Conservation (phyloP, 2,888 invertebrate genomes). For the Amblyjoppa fuscipennis region DNA sequence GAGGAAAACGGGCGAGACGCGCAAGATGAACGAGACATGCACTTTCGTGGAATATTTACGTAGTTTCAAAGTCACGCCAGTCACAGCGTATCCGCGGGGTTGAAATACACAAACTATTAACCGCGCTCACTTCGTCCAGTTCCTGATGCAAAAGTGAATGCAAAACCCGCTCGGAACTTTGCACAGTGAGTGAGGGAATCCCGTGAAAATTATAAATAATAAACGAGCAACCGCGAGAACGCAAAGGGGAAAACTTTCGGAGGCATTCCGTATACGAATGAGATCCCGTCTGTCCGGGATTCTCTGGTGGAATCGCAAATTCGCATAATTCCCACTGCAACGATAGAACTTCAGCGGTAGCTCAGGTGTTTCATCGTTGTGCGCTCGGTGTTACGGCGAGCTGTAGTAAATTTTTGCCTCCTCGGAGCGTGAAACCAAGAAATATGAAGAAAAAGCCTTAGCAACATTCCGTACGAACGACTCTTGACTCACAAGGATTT, state of each 20-base stretch:
- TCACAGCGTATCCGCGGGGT: not conserved
- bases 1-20: constrained; percentile 3
- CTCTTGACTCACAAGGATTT: not conserved
- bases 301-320: not conserved
- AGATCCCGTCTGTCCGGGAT: not conserved
- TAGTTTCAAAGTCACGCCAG: constrained; percentile 32
- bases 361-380: not conserved
- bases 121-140: not conserved
- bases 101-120: constrained; percentile 4
- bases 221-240: not conserved
- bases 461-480: constrained; percentile 21
- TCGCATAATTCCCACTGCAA: not conserved
- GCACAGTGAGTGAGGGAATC: not conserved
- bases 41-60: constrained; percentile 48
- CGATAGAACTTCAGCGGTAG: not conserved
- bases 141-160: not conserved
- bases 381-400: not conserved
- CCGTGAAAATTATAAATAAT: constrained; percentile 12
- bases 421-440: not conserved
- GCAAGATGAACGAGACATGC: constrained; percentile 31
- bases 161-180: not conserved
- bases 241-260: not conserved
- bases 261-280: not conserved
- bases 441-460: not conserved
- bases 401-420: not conserved